Evolutionary conservation across 2,113 vertebrate genomes (phyloP).

Genomic region (Micronycteris hirsuta): DNA sequence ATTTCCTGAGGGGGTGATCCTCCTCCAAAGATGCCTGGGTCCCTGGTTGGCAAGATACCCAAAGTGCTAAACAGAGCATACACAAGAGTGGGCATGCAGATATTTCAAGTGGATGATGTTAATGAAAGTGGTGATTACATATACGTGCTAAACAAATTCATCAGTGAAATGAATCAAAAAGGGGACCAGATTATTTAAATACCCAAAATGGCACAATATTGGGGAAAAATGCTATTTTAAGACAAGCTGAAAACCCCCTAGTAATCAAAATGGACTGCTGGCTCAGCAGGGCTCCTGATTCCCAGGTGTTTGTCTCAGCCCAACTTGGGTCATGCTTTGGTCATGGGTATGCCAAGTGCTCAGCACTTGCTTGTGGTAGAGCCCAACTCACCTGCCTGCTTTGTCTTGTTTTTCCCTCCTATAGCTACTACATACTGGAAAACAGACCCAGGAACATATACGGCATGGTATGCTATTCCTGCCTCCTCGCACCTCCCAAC

Average conservation of each 20-base stretch:
- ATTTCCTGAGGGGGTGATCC: accelerated
- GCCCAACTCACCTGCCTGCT: slow-evolving; percentile 51
- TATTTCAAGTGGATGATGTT: no score
- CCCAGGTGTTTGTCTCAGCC: slow-evolving; percentile 6
- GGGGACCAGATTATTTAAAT: background rate
- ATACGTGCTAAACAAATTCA: background rate
- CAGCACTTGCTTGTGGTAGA: background rate
- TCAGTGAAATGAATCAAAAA: background rate
- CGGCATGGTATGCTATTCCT: slow-evolving; percentile 96
- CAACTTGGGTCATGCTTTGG: slow-evolving; percentile 44
- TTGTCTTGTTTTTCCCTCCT: slow-evolving; percentile 65
- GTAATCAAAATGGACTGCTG: background rate
- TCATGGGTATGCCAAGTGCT: background rate
- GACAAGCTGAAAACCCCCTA: slow-evolving; percentile 39
- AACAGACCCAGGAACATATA: slow-evolving; percentile 95
- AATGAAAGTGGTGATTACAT: background rate
- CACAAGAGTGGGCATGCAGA: background rate
- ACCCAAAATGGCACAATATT: background rate
- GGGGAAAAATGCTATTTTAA: slow-evolving; percentile 11
- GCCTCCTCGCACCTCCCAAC: slow-evolving; percentile 91
- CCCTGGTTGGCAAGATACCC: background rate
- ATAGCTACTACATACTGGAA: slow-evolving; percentile 95
- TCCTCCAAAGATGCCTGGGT: background rate
- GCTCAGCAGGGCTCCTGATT: background rate
- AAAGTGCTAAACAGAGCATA: background rate